Conservation (phyloP, 37 sponge, comb jelly and placozoan species). For the Axinella damicornis region DNA sequence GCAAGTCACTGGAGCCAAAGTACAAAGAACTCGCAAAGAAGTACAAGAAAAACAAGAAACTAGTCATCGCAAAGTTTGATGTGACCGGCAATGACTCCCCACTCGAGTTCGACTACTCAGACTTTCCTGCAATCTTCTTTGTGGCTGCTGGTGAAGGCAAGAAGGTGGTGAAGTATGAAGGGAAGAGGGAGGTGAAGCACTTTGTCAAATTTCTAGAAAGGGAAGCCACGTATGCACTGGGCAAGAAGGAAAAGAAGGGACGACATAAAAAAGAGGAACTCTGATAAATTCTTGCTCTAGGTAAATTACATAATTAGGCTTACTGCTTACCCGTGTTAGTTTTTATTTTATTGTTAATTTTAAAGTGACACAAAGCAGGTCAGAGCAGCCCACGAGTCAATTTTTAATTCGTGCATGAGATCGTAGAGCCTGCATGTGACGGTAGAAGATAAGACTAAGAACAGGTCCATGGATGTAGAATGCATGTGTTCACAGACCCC, state of each 20-base stretch:
- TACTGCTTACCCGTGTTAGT: too few relatives aligned
- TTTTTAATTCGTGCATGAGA: too few relatives aligned
- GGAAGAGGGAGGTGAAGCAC: conserved; percentile 66
- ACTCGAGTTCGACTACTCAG: conserved; percentile 15
- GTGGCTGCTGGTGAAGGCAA: conserved; percentile 20
- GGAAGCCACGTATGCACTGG: not conserved
- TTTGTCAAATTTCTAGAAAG: not conserved
- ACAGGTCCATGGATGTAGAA: too few relatives aligned
- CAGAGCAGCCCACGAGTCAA: too few relatives aligned
- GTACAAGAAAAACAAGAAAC: conserved; percentile 29
- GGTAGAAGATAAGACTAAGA: too few relatives aligned
- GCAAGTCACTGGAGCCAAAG: conserved; percentile 27
- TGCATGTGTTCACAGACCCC: too few relatives aligned
- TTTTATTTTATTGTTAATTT: too few relatives aligned
- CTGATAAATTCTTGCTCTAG: not conserved
- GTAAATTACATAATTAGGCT: too few relatives aligned
- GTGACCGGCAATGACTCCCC: conserved; percentile 54
- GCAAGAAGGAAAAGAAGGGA: not conserved
- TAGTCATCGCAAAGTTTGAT: conserved; percentile 57
- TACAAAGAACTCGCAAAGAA: conserved; percentile 44
- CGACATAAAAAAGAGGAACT: not conserved
- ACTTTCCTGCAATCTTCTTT: conserved; percentile 20
- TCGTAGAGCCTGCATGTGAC: too few relatives aligned
- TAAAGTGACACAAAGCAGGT: too few relatives aligned
- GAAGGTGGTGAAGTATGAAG: conserved; percentile 21